A percentile compares a stretch with the other conserved stretches of the same genome.
These are phyloP conservation scores for Rhinogobio ventralis DNA, from an alignment of 2,797 vertebrate species.

Conservation along the genomic window DNA sequence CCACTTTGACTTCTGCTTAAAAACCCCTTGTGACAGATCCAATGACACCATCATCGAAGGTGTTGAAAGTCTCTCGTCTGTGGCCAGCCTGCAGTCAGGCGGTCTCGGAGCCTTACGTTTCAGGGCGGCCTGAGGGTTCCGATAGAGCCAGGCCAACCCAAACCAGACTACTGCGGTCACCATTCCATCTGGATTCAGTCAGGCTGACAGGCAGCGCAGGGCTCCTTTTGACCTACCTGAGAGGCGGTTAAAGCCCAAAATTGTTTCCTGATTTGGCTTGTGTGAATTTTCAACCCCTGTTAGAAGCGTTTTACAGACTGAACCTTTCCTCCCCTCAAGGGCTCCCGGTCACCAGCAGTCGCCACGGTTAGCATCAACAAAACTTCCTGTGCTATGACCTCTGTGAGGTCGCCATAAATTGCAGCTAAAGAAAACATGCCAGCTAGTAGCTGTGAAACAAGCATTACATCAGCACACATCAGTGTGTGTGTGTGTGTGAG, in stretches of 20 bases:
- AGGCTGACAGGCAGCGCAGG: constrained; percentile 38
- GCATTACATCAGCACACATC: constrained; percentile 76
- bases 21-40: constrained; percentile 20
- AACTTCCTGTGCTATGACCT: constrained; percentile 33
- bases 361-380: constrained; percentile 34
- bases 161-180: constrained; percentile 42
- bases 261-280: constrained; percentile 52
- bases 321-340: constrained; percentile 38
- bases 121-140: constrained; percentile 7
- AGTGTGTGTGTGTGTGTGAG: constrained; percentile 70
- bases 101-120: constrained; percentile 37
- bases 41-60: constrained; percentile 22
- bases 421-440: constrained; percentile 47
- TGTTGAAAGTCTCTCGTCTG: constrained; percentile 33
- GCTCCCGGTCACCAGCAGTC: constrained; percentile 42
- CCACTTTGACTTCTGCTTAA: constrained; percentile 5
- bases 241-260: constrained; percentile 38
- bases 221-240: constrained; percentile 57
- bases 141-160: constrained; percentile 37
- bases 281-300: constrained; percentile 43
- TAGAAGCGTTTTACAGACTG: constrained; percentile 39
- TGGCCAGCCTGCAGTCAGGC: constrained; percentile 34
- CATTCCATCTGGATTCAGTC: constrained; percentile 60
- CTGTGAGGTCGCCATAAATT: constrained; percentile 62
- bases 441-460: constrained; percentile 52